Conservation (phyloP, 2,888 invertebrate genomes). For the Muschampia plurimacula region DNA sequence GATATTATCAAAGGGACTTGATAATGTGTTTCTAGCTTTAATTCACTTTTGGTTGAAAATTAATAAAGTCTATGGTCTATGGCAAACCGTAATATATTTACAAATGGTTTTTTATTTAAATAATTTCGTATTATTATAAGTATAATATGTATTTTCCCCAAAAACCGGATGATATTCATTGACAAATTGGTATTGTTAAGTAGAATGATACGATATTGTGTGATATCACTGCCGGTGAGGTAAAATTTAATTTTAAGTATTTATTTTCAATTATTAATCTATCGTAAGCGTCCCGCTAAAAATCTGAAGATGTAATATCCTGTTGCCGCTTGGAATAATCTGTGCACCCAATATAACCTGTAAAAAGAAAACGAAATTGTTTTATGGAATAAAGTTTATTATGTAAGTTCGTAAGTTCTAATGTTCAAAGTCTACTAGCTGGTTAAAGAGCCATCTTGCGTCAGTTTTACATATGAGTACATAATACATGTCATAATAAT, state of each 20-base stretch:
- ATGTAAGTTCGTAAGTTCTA: too few relatives aligned
- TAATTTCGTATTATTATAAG: not conserved
- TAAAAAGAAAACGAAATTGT: conserved; percentile 41
- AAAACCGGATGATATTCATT: conserved; percentile 14
- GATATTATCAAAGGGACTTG: not conserved
- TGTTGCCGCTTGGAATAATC: conserved; percentile 86
- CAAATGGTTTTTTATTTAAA: conserved; percentile 7
- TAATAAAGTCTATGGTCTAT: not conserved
- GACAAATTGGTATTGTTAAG: not conserved
- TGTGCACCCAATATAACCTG: conserved; percentile 90
- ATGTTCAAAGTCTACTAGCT: too few relatives aligned
- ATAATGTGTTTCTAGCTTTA: not conserved
- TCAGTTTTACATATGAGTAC: too few relatives aligned
- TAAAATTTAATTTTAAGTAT: conserved; percentile 10
- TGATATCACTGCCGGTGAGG: conserved; percentile 29
- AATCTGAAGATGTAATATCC: conserved; percentile 84
- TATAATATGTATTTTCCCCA: conserved; percentile 11
- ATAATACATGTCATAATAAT: too few relatives aligned
- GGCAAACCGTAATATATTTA: conserved; percentile 23
- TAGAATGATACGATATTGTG: not conserved
- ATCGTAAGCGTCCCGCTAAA: conserved; percentile 73
- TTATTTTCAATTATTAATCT: conserved; percentile 43
- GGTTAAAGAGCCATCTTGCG: too few relatives aligned
- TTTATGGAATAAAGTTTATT: not conserved
- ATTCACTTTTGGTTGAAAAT: not conserved